Evolutionary conservation across 2,113 vertebrate genomes (phyloP), one percentile per base, ranked within the genome.

Genomic region (Pyxicephalus adspersus): DNA sequence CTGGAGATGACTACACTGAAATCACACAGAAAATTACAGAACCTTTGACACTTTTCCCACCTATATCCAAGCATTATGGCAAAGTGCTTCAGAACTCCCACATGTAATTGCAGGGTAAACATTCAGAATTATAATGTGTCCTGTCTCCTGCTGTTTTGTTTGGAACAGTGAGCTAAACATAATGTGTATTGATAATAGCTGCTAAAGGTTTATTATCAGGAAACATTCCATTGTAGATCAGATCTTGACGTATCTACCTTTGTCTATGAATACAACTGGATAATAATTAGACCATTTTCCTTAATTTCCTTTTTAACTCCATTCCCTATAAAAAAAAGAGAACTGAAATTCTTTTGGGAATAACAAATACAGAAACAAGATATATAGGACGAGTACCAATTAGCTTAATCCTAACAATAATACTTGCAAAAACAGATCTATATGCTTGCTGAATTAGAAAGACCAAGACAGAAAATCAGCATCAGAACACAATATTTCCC

Each of bases 91-190:
- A 77, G 29, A n/a, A 58, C 57, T 28, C 23, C 22, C 11, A 13
- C 17, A 58, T 9, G n/a, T 57, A 29, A 58, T 45, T 26, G 45
- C 52, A 34, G 28, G 22, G 16, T 31, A 25, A n/a, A 70, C 23
- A 6, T 23, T 20, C 5, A 54, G 77, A 51, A 60, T 5, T 19
- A 34, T 25, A 58, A 31, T 45, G 29, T 26, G 64, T 26, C 76
- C 25, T 58, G 3, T 26, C 64, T 68, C 64, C 76, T 66, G 63
- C 50, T 61, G 50, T 25, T 55, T 28, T 19, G 51, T 57, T 34
- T 66, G 50, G 26, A 57, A 66, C 50, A 23, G 51, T 65, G 50
- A 58, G 76, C 34, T 66, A 77, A 66, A 65, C 26, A 57, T 28
- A 66, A 15, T 11, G 2, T 15, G 13, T 18, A 60, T 58, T 22